Percentiles rank a stretch among this genome's conserved stretches.
phyloP scores from a whole-genome alignment of 1,140 invertebrate species.

The Calliopsis andreniformis region DNA sequence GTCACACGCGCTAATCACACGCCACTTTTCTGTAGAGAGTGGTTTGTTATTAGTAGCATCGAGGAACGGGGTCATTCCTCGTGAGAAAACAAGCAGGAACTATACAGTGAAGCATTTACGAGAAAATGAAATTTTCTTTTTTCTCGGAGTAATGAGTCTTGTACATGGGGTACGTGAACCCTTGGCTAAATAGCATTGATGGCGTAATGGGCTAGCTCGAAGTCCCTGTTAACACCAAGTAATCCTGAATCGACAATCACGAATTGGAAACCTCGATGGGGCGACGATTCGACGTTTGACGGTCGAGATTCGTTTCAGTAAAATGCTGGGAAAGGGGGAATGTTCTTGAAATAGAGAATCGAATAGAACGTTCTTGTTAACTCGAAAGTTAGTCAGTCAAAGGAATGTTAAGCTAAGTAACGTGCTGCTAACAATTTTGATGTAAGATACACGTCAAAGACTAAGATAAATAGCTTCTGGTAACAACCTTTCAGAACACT shows the following conservation, averaged over 20 bases:
- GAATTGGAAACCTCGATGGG: conserved; percentile 53
- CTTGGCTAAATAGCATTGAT: too few relatives aligned
- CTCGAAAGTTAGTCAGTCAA: conserved; percentile 8
- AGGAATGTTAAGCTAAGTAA: conserved; percentile 5
- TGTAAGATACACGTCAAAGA: not conserved
- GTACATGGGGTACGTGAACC: too few relatives aligned
- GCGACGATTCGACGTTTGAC: conserved; percentile 54
- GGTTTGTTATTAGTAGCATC: too few relatives aligned
- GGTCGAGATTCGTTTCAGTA: conserved; percentile 38
- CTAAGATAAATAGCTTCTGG: conserved; percentile 4
- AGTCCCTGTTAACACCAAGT: conserved; percentile 53
- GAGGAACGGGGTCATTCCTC: too few relatives aligned
- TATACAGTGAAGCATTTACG: too few relatives aligned
- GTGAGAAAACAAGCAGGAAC: not conserved
- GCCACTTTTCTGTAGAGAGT: too few relatives aligned
- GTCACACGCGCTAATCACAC: not conserved
- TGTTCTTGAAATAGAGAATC: conserved; percentile 12
- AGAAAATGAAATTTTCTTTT: too few relatives aligned
- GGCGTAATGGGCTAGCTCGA: conserved; percentile 32
- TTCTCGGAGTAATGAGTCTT: too few relatives aligned
- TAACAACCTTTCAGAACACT: too few relatives aligned
- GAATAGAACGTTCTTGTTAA: conserved; percentile 7
- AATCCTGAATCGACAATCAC: conserved; percentile 64
- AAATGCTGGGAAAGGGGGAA: not conserved
- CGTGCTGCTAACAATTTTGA: conserved; percentile 21